phyloP scores from a whole-genome alignment of 2,113 vertebrate species.

The Myocastor coypus region DNA sequence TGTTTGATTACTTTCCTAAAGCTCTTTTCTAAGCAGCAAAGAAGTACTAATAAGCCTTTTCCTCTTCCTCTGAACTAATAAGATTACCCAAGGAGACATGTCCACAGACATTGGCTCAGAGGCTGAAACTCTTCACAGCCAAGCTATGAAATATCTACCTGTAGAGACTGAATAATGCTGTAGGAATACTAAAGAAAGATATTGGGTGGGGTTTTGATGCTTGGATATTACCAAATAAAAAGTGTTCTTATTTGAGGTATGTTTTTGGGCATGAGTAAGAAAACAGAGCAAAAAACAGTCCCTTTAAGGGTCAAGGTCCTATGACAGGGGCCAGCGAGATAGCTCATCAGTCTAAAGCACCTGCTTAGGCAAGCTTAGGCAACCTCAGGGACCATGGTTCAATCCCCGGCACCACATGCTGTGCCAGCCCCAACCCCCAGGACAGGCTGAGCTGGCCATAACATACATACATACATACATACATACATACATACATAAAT shows the following conservation, averaged over 20 bases:
- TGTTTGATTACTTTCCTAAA: slow-evolving; percentile 42
- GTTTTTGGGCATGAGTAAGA: neutral
- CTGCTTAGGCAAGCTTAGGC: too few species aligned
- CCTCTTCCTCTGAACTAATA: slow-evolving; percentile 25
- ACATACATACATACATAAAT: too few species aligned
- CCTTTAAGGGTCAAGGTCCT: slow-evolving; percentile 16
- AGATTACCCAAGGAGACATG: slow-evolving; percentile 27
- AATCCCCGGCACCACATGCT: too few species aligned
- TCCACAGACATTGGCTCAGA: neutral
- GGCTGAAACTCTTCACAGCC: slow-evolving; percentile 29
- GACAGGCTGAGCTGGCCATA: too few species aligned
- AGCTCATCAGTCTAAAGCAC: too few species aligned
- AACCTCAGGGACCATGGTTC: too few species aligned
- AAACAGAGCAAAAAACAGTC: slow-evolving; percentile 13
- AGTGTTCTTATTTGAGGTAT: neutral
- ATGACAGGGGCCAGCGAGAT: too few species aligned
- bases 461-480: too few species aligned
- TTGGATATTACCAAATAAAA: slow-evolving; percentile 42
- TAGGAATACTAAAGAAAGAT: slow-evolving; percentile 49
- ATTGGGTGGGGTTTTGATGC: neutral
- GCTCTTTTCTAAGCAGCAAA: slow-evolving; percentile 53
- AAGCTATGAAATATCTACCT: slow-evolving; percentile 20
- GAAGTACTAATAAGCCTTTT: neutral
- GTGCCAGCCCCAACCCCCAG: too few species aligned
- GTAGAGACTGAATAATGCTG: neutral